Evolutionary conservation across 2,113 vertebrate genomes (phyloP).

Genomic region (human (Homo sapiens)): GRCh38 chr9:23957501-23958000

Average conservation of each 20-base stretch:
- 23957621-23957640: neutral
- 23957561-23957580: neutral
- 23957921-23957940: neutral
- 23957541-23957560: neutral
- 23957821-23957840: neutral
- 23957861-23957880: neutral
- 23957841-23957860: neutral
- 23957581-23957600: neutral
- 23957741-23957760: neutral
- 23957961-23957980: conserved; percentile 1
- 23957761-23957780: neutral
- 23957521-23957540: neutral
- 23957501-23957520: neutral
- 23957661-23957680: neutral
- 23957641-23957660: neutral
- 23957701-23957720: neutral
- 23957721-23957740: neutral
- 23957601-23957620: neutral
- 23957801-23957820: conserved; percentile 8
- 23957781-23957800: conserved; percentile 22
- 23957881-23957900: neutral
- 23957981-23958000: neutral
- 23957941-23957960: conserved; percentile 15
- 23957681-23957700: neutral
- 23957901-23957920: neutral